Evolutionary conservation across 1,140 invertebrate genomes (phyloP).

Genomic region (Chlorops oryzae): DNA sequence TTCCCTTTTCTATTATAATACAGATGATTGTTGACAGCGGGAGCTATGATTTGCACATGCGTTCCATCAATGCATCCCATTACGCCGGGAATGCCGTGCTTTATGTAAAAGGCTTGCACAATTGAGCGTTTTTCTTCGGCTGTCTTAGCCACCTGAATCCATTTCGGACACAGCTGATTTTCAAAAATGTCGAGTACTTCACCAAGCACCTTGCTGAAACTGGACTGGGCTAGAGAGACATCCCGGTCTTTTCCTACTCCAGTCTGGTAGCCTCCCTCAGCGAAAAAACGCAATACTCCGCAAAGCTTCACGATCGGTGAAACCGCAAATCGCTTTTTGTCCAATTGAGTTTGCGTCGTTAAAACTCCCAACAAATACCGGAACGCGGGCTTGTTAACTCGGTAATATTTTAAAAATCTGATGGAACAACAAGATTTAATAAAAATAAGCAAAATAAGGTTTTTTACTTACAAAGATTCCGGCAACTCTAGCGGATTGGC

Average conservation of each 20-base stretch:
- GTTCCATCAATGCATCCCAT: conserved; percentile 10
- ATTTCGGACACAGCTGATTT: not conserved
- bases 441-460: too few relatives aligned
- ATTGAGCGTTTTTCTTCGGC: conserved; percentile 1
- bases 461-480: not conserved
- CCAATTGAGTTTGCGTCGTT: too few relatives aligned
- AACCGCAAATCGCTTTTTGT: too few relatives aligned
- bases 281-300: too few relatives aligned
- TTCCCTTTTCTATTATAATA: conserved; percentile 10
- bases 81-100: conserved; percentile 1
- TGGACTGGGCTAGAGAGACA: not conserved
- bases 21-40: conserved; percentile 5
- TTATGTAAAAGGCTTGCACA: not conserved
- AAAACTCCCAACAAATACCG: not conserved
- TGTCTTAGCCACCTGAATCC: not conserved
- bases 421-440: not conserved
- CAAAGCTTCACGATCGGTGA: not conserved
- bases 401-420: conserved; percentile 10
- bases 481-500: not conserved
- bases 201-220: not conserved
- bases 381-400: conserved; percentile 6
- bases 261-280: conserved; percentile 11
- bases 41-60: conserved; percentile 5
- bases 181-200: conserved; percentile 1
- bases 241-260: conserved; percentile 9